phyloP scores from a whole-genome alignment of 2,113 vertebrate species.

The Sturnus vulgaris region DNA sequence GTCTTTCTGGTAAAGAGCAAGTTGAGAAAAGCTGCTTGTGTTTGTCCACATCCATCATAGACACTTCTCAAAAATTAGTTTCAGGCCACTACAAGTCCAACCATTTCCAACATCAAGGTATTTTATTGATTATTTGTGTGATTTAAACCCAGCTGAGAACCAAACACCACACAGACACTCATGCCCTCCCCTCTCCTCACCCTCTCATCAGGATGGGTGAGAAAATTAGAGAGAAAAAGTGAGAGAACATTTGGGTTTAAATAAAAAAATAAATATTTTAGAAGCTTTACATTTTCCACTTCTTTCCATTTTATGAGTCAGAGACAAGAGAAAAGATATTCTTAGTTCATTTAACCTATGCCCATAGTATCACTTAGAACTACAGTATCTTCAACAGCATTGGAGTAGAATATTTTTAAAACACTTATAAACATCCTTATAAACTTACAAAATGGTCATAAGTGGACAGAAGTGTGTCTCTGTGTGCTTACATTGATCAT shows the following conservation, averaged over 20 bases:
- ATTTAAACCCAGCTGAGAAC: neutral
- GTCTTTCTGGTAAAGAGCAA: neutral
- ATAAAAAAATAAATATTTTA: neutral
- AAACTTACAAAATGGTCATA: neutral
- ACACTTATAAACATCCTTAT: neutral
- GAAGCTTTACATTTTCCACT: neutral
- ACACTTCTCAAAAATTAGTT: neutral
- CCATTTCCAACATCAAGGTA: neutral
- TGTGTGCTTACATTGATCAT: neutral
- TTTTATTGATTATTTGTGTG: neutral
- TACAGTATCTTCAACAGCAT: neutral
- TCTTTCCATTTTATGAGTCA: neutral
- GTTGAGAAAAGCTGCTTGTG: neutral
- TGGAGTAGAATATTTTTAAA: neutral
- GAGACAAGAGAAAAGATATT: neutral
- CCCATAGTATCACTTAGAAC: neutral
- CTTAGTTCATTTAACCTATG: neutral
- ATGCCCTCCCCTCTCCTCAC: neutral
- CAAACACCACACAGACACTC: neutral
- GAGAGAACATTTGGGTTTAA: neutral
- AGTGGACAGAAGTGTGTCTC: neutral
- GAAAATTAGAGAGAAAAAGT: neutral
- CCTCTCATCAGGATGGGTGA: neutral
- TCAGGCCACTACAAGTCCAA: neutral
- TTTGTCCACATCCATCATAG: neutral